Conservation (phyloP, 2,888 invertebrate genomes). For the Phalera bucephala region DNA sequence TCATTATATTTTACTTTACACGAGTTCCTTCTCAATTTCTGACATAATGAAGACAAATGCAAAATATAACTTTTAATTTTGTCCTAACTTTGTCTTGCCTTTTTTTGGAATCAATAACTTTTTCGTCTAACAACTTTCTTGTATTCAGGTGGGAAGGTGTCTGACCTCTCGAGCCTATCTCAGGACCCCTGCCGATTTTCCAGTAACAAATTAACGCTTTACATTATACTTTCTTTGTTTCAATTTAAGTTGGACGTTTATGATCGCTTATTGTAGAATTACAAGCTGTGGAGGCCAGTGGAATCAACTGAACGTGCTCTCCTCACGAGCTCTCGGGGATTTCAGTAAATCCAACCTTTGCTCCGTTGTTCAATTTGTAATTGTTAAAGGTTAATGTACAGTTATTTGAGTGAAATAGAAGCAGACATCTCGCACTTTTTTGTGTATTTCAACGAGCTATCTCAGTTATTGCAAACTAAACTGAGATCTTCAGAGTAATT, state of each 20-base stretch:
- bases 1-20: too few species aligned
- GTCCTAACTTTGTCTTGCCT: constrained; percentile 9
- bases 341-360: too few species aligned
- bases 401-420: constrained; percentile 19
- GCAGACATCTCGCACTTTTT: constrained; percentile 13
- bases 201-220: constrained; percentile 18
- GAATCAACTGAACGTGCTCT: constrained; percentile 32
- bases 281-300: constrained; percentile 24
- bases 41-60: constrained; percentile 1
- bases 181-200: constrained; percentile 5
- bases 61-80: constrained; percentile 10
- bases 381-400: constrained; percentile 38
- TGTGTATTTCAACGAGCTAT: constrained; percentile 16
- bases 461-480: constrained; percentile 20
- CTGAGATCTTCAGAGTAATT: constrained; percentile 8
- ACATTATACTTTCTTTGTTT: too few species aligned
- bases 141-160: constrained; percentile 12
- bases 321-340: constrained; percentile 29
- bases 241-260: too few species aligned
- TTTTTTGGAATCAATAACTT: constrained; percentile 15
- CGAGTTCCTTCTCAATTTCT: too few species aligned
- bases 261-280: constrained; percentile 28
- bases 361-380: too few species aligned
- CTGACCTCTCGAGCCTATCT: constrained; percentile 12
- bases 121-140: constrained; percentile 7